Evolutionary conservation across 2,113 vertebrate species (phyloP), one percentile per base, ranked within the genome.

Genomic region (Nicator chloris): DNA sequence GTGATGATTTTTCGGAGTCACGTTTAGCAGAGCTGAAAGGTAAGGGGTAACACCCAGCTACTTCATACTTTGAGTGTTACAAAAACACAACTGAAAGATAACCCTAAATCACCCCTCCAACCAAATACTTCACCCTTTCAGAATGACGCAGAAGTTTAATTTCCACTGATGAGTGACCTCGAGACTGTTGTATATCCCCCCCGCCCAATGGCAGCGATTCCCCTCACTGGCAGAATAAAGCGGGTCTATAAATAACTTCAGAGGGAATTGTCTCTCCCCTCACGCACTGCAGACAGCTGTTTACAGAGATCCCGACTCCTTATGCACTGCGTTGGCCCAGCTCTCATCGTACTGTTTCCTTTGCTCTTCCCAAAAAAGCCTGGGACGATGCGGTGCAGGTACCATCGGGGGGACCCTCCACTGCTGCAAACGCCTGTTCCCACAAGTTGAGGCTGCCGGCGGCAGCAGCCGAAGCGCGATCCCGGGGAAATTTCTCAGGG

Each of bases 191-290:
- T 40, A 22, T 2, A 13, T 6, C 28, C 10, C 10, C n/a, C 39
- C 47, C 35, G 18, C 8, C 13, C 75, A 21, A 81, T 7, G 83
- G 64, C 89, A 88, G 87, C 69, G 22, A 15, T 57, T 90, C 71
- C 73, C 63, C 73, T 60, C 63, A 20, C 49, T 31, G 77, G 53
- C 60, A 35, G 92, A 89, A 76, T 11, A 44, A 64, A 91, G 64
- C 78, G 31, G n/a, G 28, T 45, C 94, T 95, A 93, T 93, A 95
- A 95, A 97, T 94, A 95, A 91, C 93, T 95, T 85, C 70, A 39
- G 14, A 66, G 85, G 82, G 82, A 86, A 82, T 17, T 27, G 64
- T 66, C 81, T 73, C 86, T 59, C 86, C 69, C 51, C 89, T 69
- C 82, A 78, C 37, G 82, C 82, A 87, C 81, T 85, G 89, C 96